A percentile compares a stretch with the other conserved stretches of the same genome.
These are phyloP conservation scores for Athalia rosae DNA, from an alignment of 2,888 invertebrate species.

Conservation along the genomic window DNA sequence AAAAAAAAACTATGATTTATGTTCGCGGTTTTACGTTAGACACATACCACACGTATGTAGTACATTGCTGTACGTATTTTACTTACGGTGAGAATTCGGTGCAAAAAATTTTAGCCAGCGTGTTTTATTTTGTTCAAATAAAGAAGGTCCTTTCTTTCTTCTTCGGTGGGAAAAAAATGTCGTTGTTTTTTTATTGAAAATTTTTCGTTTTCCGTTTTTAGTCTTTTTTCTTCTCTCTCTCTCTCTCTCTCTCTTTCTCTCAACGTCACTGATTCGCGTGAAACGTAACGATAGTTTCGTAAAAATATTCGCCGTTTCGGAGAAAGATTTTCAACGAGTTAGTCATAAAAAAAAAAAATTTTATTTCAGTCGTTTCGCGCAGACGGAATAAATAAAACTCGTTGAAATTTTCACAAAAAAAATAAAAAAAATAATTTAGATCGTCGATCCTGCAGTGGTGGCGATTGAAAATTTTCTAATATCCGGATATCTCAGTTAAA, in stretches of 20 bases:
- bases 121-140: constrained; percentile 54
- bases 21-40: not conserved
- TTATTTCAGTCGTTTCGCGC: too few species aligned
- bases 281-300: not conserved
- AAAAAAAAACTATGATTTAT: too few species aligned
- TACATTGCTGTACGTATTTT: constrained; percentile 20
- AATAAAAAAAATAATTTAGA: too few species aligned
- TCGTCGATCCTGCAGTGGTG: too few species aligned
- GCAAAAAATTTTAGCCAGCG: constrained; percentile 71
- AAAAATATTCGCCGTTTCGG: too few species aligned
- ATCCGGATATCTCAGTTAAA: too few species aligned
- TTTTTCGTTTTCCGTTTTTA: not conserved
- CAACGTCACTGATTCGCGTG: not conserved
- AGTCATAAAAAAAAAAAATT: not conserved
- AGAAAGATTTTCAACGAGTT: too few species aligned
- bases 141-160: not conserved
- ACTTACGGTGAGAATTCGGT: constrained; percentile 68
- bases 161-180: not conserved
- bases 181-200: too few species aligned
- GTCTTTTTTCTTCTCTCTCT: not conserved
- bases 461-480: too few species aligned
- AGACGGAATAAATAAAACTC: too few species aligned
- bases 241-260: not conserved
- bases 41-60: not conserved
- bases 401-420: too few species aligned